These are phyloP conservation scores for Scalopus aquaticus DNA, from an alignment of 2,113 vertebrate genomes.

Conservation along the genomic window DNA sequence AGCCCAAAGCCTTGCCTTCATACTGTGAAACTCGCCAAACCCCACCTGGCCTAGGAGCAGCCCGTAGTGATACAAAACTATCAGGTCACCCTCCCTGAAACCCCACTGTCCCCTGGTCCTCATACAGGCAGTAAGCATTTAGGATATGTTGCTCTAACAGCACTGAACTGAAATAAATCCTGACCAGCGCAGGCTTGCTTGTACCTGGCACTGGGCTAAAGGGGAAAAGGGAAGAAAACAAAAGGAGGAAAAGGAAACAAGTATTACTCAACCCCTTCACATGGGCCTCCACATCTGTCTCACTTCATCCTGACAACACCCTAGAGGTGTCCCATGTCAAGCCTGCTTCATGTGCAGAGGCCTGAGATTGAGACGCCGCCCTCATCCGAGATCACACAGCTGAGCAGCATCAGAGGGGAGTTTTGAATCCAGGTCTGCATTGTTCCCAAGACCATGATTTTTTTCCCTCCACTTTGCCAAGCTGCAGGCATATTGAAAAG, in stretches of 20 bases:
- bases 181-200: background rate
- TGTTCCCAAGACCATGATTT: background rate
- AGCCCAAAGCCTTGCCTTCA: background rate
- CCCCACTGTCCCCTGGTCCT: background rate
- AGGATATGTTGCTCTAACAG: background rate
- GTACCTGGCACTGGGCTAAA: background rate
- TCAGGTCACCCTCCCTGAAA: background rate
- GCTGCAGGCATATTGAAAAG: background rate
- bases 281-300: background rate
- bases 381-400: background rate
- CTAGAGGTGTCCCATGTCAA: background rate
- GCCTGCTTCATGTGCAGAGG: background rate
- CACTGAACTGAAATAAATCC: conserved; percentile 10
- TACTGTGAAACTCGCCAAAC: background rate
- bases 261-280: background rate
- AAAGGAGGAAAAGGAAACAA: background rate
- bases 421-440: background rate
- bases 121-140: background rate
- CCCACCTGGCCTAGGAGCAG: background rate
- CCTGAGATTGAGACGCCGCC: background rate
- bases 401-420: background rate
- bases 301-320: background rate
- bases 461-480: background rate
- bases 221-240: background rate
- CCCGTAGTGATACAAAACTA: background rate